Evolutionary conservation across 2,888 invertebrate species (phyloP).

Genomic region (Agriopis aurantiaria): DNA sequence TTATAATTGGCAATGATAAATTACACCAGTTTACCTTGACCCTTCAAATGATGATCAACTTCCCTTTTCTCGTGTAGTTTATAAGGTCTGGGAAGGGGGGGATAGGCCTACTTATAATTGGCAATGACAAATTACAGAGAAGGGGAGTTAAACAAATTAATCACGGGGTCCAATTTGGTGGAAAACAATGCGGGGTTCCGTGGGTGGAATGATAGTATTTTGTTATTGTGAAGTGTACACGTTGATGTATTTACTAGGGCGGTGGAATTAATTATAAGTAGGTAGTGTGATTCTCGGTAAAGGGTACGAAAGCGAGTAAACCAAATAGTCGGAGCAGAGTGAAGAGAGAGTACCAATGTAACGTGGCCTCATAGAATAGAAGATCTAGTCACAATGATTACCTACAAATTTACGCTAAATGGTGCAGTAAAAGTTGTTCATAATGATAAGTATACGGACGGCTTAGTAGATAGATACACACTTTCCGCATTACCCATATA

Average conservation of each 20-base stretch:
- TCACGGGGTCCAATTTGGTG: slow-evolving; percentile 81
- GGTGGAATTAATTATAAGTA: slow-evolving; percentile 32
- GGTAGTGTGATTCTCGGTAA: no score
- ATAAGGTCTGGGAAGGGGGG: slow-evolving; percentile 3
- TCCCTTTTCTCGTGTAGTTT: slow-evolving; percentile 26
- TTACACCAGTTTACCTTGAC: slow-evolving; percentile 51
- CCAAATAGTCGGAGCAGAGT: no score
- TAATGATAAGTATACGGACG: no score
- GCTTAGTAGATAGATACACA: no score
- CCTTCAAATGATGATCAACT: slow-evolving; percentile 36
- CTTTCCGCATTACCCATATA: no score
- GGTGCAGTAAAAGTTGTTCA: no score
- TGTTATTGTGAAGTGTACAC: slow-evolving; percentile 58
- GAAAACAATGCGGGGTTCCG: slow-evolving; percentile 76
- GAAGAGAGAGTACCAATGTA: no score
- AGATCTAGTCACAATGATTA: no score
- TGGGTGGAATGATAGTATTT: slow-evolving; percentile 66
- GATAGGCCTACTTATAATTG: slow-evolving; percentile 57
- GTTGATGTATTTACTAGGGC: slow-evolving; percentile 37
- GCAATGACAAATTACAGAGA: slow-evolving; percentile 73
- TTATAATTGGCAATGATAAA: slow-evolving; percentile 18
- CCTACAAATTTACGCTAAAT: no score
- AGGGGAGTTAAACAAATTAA: slow-evolving; percentile 83
- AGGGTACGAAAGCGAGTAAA: no score
- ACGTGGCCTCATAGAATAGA: no score